These are phyloP conservation scores for Cacatua alba DNA, from an alignment of 2,113 vertebrate species.

Conservation along the genomic window DNA sequence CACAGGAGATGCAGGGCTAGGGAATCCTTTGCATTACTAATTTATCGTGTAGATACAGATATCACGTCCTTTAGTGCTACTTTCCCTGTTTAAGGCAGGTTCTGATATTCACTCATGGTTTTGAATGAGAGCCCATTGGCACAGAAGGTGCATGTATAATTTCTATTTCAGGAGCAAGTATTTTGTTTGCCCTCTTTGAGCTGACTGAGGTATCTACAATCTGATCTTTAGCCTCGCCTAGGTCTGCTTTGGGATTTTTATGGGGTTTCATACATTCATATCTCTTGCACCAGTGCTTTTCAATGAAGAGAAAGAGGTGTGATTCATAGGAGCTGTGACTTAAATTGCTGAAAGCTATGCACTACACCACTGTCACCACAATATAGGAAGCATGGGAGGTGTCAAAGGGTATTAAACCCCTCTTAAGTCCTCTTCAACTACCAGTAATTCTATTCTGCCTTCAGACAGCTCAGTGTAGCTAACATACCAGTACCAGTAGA, in stretches of 20 bases:
- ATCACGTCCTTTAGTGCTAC: neutral
- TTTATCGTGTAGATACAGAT: neutral
- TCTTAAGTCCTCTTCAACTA: neutral
- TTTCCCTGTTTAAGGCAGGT: neutral
- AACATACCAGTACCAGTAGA: neutral
- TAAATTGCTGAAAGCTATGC: neutral
- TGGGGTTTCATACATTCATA: neutral
- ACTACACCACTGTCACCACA: neutral
- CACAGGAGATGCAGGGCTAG: neutral
- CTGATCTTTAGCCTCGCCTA: neutral
- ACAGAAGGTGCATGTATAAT: neutral
- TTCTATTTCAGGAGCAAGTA: neutral
- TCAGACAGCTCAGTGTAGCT: neutral
- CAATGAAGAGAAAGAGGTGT: neutral
- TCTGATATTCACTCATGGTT: neutral
- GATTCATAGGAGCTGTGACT: neutral
- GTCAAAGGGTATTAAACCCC: neutral
- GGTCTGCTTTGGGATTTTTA: neutral
- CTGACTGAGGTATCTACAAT: neutral
- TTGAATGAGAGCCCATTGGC: neutral
- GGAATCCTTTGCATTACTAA: neutral
- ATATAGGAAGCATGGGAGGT: neutral
- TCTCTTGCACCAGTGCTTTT: neutral
- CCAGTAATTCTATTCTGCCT: neutral
- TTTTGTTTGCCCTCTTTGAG: neutral